Percentiles rank a stretch among this genome's conserved stretches.
Conservation (phyloP, 2,797 vertebrate genomes). For the Lithobates pipiens region DNA sequence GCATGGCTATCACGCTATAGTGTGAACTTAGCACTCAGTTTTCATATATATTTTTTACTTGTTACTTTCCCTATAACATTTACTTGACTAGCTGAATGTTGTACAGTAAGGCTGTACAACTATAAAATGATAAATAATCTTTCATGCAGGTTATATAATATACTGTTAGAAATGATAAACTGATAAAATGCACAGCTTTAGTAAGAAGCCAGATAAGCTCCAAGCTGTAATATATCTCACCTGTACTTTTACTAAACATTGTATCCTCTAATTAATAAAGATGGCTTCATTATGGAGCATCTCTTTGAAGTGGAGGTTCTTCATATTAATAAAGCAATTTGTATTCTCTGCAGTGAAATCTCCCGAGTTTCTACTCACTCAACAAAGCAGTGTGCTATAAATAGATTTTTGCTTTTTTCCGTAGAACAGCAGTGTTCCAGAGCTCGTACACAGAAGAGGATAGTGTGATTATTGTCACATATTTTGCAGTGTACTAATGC, state of each 20-base stretch:
- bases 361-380: slow-evolving; percentile 12
- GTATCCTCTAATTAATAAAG: slow-evolving; percentile 3
- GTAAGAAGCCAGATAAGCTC: background rate
- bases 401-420: slow-evolving; percentile 4
- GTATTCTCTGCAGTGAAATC: slow-evolving; percentile 15
- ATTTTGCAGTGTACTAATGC: background rate
- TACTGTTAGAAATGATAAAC: background rate
- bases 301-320: slow-evolving; percentile 15
- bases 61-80: too few relatives aligned
- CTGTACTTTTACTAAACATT: background rate
- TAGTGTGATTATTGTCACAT: background rate
- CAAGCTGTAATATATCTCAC: background rate
- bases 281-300: slow-evolving; percentile 4
- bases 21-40: too few relatives aligned
- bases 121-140: background rate
- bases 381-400: slow-evolving; percentile 18
- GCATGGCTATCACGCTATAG: too few relatives aligned
- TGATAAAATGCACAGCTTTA: background rate
- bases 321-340: slow-evolving; percentile 12
- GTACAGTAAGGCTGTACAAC: background rate
- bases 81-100: too few relatives aligned
- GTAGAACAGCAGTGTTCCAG: background rate
- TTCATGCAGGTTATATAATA: background rate
- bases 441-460: background rate
- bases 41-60: too few relatives aligned